phyloP scores from a whole-genome alignment of 2,113 vertebrate genomes.

The Charadrius vociferus region DNA sequence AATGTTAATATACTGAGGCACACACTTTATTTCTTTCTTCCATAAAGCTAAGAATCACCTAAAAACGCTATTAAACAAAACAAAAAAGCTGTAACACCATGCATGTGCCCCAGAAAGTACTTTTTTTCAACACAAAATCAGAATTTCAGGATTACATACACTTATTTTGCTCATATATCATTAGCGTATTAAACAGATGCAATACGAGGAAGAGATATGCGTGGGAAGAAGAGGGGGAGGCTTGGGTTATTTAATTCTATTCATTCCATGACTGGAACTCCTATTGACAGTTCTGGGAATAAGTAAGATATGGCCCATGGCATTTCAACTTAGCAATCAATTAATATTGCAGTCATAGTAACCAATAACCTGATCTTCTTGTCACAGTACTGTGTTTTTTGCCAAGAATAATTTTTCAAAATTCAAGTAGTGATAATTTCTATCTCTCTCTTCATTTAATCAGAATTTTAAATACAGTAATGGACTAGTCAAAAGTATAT shows the following conservation, averaged over 20 bases:
- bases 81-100: background rate
- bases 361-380: background rate
- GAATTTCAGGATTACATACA: background rate
- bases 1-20: background rate
- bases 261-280: background rate
- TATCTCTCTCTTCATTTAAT: constrained; percentile 15
- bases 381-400: background rate
- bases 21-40: background rate
- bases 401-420: constrained; percentile 8
- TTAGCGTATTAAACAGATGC: background rate
- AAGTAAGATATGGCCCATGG: background rate
- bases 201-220: background rate
- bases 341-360: constrained; percentile 43
- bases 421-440: background rate
- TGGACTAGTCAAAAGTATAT: background rate
- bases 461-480: constrained; percentile 42
- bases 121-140: background rate
- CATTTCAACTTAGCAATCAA: constrained; percentile 33
- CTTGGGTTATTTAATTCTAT: constrained; percentile 38
- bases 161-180: background rate
- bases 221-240: constrained; percentile 14
- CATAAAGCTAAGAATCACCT: background rate
- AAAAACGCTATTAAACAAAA: background rate
- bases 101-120: background rate
- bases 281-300: constrained; percentile 42